Percentiles rank a stretch among this genome's conserved stretches.
These are phyloP conservation scores for Mastigias papua DNA, from an alignment of 30 jellyfish, hydroid and myxozoan species.

Conservation along the genomic window DNA sequence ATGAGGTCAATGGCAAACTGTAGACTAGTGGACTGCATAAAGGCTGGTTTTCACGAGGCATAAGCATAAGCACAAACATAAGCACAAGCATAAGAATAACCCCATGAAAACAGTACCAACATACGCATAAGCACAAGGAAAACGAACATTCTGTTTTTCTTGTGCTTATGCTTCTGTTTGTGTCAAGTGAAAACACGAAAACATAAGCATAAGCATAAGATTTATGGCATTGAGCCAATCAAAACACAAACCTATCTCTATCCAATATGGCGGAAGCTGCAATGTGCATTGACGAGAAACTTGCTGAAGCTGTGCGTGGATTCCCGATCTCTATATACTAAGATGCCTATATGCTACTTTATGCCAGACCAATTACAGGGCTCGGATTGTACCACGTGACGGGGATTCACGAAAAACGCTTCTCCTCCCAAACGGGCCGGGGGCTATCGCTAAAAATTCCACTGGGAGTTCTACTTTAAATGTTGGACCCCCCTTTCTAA, in stretches of 20 bases:
- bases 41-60: conserved; percentile 3
- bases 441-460: too few relatives aligned
- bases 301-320: not conserved
- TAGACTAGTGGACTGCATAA: too few relatives aligned
- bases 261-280: not conserved
- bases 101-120: not conserved
- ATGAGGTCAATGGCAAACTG: too few relatives aligned
- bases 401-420: too few relatives aligned
- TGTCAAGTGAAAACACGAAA: not conserved
- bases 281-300: not conserved
- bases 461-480: too few relatives aligned
- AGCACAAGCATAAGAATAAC: not conserved
- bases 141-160: not conserved
- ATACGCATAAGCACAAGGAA: not conserved
- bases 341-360: too few relatives aligned
- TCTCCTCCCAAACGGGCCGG: too few relatives aligned
- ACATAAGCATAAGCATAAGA: not conserved
- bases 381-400: too few relatives aligned
- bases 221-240: not conserved
- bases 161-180: not conserved
- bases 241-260: not conserved
- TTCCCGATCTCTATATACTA: too few relatives aligned
- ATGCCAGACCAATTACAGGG: too few relatives aligned
- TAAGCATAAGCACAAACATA: not conserved
- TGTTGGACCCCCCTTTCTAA: too few relatives aligned